Conservation (phyloP, 2,888 invertebrate species). For the Hoplodrina blanda region DNA sequence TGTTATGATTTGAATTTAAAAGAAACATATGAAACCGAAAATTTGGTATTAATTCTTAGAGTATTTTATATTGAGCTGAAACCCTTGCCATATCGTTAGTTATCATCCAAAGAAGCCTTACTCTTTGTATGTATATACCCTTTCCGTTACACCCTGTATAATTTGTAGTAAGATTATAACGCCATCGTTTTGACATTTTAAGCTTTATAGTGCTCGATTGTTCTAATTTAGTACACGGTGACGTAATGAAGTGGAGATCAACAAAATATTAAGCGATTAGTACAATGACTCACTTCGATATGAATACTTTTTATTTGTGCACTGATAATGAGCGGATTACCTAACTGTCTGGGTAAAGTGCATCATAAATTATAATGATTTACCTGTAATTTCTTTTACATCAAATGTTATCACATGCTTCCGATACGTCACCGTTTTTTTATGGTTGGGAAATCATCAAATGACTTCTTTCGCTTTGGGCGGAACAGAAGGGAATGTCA, state of each 20-base stretch:
- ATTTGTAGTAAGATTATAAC: conserved; percentile 1
- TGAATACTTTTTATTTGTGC: conserved; percentile 9
- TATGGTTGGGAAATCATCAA: no score
- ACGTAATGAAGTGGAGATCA: conserved; percentile 40
- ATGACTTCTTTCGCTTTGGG: no score
- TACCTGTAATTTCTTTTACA: not conserved
- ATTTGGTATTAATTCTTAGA: no score
- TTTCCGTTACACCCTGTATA: no score
- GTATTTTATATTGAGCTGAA: no score
- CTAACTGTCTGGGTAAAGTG: conserved; percentile 1
- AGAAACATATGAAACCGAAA: no score
- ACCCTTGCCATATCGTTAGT: no score
- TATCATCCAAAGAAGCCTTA: no score
- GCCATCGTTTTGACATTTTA: conserved; percentile 27
- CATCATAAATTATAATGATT: conserved; percentile 1
- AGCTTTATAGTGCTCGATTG: conserved; percentile 30
- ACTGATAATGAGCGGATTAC: conserved; percentile 9
- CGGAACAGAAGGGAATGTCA: no score
- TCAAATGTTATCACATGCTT: not conserved
- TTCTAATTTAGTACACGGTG: conserved; percentile 14
- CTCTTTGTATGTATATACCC: no score
- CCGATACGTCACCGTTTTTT: not conserved
- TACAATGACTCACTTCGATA: conserved; percentile 29
- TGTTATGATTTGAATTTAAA: no score
- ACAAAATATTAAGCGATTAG: conserved; percentile 31